These are phyloP conservation scores for Gila robusta DNA, from an alignment of 2,797 vertebrate species.

Conservation along the genomic window DNA sequence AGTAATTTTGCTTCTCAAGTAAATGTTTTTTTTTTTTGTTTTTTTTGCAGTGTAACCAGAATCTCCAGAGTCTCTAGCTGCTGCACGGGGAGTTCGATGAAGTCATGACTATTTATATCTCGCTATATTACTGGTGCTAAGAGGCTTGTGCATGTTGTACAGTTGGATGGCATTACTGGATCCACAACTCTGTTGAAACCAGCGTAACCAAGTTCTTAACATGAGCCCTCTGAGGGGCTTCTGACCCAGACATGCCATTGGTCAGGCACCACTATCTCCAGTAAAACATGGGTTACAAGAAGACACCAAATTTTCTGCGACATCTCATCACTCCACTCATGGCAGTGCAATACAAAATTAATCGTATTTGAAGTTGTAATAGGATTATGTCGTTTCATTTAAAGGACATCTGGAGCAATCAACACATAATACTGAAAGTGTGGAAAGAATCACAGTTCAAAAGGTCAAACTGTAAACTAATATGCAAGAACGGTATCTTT, in stretches of 20 bases:
- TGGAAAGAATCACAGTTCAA: conserved; percentile 75
- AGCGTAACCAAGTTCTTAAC: conserved; percentile 32
- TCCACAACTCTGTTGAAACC: conserved; percentile 26
- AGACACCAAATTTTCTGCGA: conserved; percentile 23
- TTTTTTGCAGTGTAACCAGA: neutral
- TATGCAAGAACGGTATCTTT: neutral
- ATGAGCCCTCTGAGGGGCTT: conserved; percentile 38
- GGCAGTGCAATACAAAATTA: conserved; percentile 77
- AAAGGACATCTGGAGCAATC: conserved; percentile 80
- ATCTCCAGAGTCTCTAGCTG: neutral
- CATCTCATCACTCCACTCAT: conserved; percentile 49
- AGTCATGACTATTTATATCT: conserved; percentile 25
- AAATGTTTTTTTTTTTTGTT: neutral
- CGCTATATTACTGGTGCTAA: neutral
- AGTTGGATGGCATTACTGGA: conserved; percentile 30
- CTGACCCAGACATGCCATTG: conserved; percentile 32
- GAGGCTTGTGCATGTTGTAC: conserved; percentile 12
- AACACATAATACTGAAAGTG: conserved; percentile 63
- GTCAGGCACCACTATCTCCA: conserved; percentile 36
- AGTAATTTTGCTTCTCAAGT: neutral
- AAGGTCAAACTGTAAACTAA: conserved; percentile 21
- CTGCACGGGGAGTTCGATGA: neutral
- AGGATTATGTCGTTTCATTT: conserved; percentile 84
- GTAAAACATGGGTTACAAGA: conserved; percentile 10
- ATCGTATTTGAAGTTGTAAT: conserved; percentile 83